Evolutionary conservation across 1,140 invertebrate species (phyloP).

Genomic region (Drosophila mauritiana): DNA sequence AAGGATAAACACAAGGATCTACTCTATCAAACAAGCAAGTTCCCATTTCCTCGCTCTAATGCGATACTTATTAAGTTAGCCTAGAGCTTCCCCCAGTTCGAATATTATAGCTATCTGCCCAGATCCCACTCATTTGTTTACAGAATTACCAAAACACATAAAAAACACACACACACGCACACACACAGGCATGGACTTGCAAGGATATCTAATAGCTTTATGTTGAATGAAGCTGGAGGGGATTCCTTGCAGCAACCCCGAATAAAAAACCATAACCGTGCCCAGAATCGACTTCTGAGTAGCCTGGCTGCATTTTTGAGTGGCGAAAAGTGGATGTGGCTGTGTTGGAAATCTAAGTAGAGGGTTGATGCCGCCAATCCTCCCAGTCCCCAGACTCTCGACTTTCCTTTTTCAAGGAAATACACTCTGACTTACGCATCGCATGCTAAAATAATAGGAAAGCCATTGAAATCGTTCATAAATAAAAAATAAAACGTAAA

Average conservation of each 20-base stretch:
- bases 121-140: slow-evolving; percentile 69
- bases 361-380: slow-evolving; percentile 48
- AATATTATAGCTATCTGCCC: slow-evolving; percentile 33
- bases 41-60: slow-evolving; percentile 43
- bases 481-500: background rate
- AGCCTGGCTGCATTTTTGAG: slow-evolving; percentile 73
- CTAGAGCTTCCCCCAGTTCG: background rate
- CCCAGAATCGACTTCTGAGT: slow-evolving; percentile 51
- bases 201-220: slow-evolving; percentile 54
- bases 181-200: slow-evolving; percentile 17
- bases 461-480: too few relatives aligned
- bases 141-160: slow-evolving; percentile 46
- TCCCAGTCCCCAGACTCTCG: background rate
- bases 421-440: slow-evolving; percentile 7
- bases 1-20: slow-evolving; percentile 2
- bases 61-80: slow-evolving; percentile 76
- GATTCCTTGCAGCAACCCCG: slow-evolving; percentile 26
- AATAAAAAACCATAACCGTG: slow-evolving; percentile 9
- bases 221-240: slow-evolving; percentile 15
- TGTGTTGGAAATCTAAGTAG: slow-evolving; percentile 11
- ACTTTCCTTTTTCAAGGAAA: background rate
- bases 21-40: background rate
- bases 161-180: slow-evolving; percentile 6
- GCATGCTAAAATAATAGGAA: background rate
- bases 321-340: slow-evolving; percentile 24